Base-by-base conservation (phyloP, 2,888 invertebrate species). In the Amiota communis region DNA sequence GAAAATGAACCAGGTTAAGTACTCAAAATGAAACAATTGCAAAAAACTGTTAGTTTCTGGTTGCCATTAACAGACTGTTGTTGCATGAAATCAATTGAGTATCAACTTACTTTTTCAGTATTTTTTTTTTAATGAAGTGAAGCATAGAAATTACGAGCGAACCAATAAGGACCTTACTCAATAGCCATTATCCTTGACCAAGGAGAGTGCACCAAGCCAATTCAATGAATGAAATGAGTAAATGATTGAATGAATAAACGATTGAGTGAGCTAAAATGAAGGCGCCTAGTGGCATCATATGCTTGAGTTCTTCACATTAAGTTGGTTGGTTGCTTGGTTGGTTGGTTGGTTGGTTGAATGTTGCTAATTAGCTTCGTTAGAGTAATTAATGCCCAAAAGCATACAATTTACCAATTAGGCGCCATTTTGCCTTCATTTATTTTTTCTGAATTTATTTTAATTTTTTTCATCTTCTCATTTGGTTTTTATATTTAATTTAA, bases 331-430 rank as follows among this genome's bases (percentile, higher is more conserved):
- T 70, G 73, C 71, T 80, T n/a, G n/a, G 57, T 13, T 20, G 48
- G 57, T 13, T 20, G 48, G 57, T 13, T 20, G 48, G 57, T 13
- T 20, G 48, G 17, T 48, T 57, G 36, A 48, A 20, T n/a, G 23
- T 63, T 70, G 73, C 71, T 80, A 77, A 80, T 82, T 82, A 75
- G 78, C 74, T 74, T 72, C 65, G 75, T 77, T 82, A 77, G 77
- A 65, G 70, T 75, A 72, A 76, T 82, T 82, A 79, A 79, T 79
- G 76, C 67, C 36, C 47, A 13, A 17, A 48, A 64, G 51, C 69
- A 70, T 51, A 64, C 69, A 70, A 75, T 75, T 75, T 74, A 70
- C 70, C 74, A 79, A 78, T 75, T 74, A 63, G 57, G 48, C 72
- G 48, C 48, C 71, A 72, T 78, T 59, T 17, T 74, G 73, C 56